Conservation (phyloP, 2,797 vertebrate species). For the Myripristis jacobus region DNA sequence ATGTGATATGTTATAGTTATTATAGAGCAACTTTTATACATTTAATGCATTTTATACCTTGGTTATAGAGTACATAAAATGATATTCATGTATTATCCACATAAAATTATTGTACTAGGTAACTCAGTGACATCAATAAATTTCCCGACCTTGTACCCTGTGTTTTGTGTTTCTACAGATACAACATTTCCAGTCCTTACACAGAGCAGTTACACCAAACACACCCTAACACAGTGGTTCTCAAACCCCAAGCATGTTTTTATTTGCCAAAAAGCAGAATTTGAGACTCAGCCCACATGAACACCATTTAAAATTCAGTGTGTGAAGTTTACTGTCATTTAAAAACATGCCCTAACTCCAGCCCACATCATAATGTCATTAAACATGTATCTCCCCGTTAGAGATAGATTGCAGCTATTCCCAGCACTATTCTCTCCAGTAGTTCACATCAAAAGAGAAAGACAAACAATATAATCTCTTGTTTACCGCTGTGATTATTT, state of each 20-base stretch:
- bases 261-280: slow-evolving; percentile 68
- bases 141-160: slow-evolving; percentile 48
- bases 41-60: slow-evolving; percentile 14
- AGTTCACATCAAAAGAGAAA: slow-evolving; percentile 39
- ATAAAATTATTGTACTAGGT: slow-evolving; percentile 19
- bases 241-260: slow-evolving; percentile 67
- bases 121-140: slow-evolving; percentile 64
- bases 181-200: slow-evolving; percentile 63
- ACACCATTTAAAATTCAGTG: slow-evolving; percentile 76
- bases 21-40: neutral
- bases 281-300: slow-evolving; percentile 75
- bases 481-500: slow-evolving; percentile 18
- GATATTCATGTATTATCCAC: slow-evolving; percentile 16
- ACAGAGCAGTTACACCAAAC: slow-evolving; percentile 71
- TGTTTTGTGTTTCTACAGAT: slow-evolving; percentile 39
- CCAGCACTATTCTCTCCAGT: slow-evolving; percentile 28
- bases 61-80: neutral
- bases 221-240: slow-evolving; percentile 60
- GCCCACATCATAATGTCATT: slow-evolving; percentile 67
- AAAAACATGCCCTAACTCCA: slow-evolving; percentile 69
- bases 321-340: slow-evolving; percentile 77
- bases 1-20: neutral
- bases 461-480: slow-evolving; percentile 9
- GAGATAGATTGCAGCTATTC: slow-evolving; percentile 49
- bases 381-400: slow-evolving; percentile 57